Percentiles rank a stretch among this genome's conserved stretches.
Conservation (phyloP, 2,888 invertebrate species). For the Trissoscelio sp. region DNA sequence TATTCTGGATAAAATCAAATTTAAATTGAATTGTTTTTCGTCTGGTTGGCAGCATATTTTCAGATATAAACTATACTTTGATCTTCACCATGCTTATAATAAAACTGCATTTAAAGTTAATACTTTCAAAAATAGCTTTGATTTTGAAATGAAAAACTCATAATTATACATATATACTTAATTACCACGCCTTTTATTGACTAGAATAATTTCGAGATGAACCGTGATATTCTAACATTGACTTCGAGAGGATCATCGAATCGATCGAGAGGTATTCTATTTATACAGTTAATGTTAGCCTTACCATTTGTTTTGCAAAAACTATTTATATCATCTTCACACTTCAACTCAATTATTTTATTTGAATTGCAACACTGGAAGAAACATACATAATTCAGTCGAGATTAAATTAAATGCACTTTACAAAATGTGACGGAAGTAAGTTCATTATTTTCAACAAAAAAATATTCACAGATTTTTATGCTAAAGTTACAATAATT, state of each 20-base stretch:
- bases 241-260: slow-evolving; percentile 44
- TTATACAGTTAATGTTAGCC: slow-evolving; percentile 1
- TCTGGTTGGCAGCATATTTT: too few relatives aligned
- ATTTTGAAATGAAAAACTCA: too few relatives aligned
- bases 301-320: background rate
- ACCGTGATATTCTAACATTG: slow-evolving; percentile 49
- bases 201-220: slow-evolving; percentile 47
- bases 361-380: slow-evolving; percentile 19
- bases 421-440: background rate
- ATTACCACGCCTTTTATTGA: too few relatives aligned
- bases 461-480: too few relatives aligned
- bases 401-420: slow-evolving; percentile 4
- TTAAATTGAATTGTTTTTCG: too few relatives aligned
- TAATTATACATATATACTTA: too few relatives aligned
- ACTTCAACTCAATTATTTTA: background rate
- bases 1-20: too few relatives aligned
- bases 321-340: background rate
- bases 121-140: too few relatives aligned
- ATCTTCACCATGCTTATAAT: too few relatives aligned
- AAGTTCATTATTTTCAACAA: background rate
- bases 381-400: slow-evolving; percentile 18
- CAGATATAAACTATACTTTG: too few relatives aligned
- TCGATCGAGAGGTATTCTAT: slow-evolving; percentile 2
- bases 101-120: too few relatives aligned
- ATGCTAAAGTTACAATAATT: background rate